These are phyloP conservation scores for Scaptomyza caliginosa DNA, from an alignment of 2,888 invertebrate species.

Conservation along the genomic window DNA sequence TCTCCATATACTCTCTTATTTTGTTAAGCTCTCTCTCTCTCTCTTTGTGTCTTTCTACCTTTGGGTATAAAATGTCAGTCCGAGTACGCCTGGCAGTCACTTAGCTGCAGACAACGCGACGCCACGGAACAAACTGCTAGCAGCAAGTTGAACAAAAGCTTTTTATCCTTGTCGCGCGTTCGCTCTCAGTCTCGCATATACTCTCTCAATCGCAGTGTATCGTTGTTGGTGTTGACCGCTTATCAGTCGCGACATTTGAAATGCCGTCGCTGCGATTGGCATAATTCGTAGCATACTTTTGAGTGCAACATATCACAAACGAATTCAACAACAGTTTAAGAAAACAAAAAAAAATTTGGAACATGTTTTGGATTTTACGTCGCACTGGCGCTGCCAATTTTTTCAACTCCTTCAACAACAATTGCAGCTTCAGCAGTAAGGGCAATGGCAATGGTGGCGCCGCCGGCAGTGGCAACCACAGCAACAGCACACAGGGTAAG, in stretches of 20 bases:
- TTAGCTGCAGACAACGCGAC: slow-evolving; percentile 62
- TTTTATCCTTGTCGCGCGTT: slow-evolving; percentile 23
- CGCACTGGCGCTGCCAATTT: slow-evolving; percentile 78
- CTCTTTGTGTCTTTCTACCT: slow-evolving; percentile 1
- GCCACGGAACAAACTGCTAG: slow-evolving; percentile 42
- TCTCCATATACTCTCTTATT: background rate
- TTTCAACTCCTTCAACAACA: slow-evolving; percentile 77
- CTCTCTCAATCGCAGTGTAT: slow-evolving; percentile 4
- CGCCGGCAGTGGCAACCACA: slow-evolving; percentile 62
- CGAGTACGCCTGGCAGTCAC: slow-evolving; percentile 41
- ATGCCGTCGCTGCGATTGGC: slow-evolving; percentile 67
- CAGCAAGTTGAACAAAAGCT: slow-evolving; percentile 7
- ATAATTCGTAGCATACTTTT: slow-evolving; percentile 50
- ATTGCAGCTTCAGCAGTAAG: slow-evolving; percentile 72
- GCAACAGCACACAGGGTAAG: slow-evolving; percentile 70
- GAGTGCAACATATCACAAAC: slow-evolving; percentile 37
- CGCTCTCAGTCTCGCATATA: slow-evolving; percentile 5
- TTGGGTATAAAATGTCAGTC: slow-evolving; percentile 54
- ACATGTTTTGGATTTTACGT: slow-evolving; percentile 78
- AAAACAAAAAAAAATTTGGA: slow-evolving; percentile 15
- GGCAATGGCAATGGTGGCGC: slow-evolving; percentile 48
- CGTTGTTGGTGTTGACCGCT: slow-evolving; percentile 21
- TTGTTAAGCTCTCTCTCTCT: background rate
- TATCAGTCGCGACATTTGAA: slow-evolving; percentile 54
- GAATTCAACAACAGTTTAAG: slow-evolving; percentile 3